These are phyloP conservation scores for Calliphora vomitoria DNA, from an alignment of 2,888 invertebrate genomes.

Conservation along the genomic window DNA sequence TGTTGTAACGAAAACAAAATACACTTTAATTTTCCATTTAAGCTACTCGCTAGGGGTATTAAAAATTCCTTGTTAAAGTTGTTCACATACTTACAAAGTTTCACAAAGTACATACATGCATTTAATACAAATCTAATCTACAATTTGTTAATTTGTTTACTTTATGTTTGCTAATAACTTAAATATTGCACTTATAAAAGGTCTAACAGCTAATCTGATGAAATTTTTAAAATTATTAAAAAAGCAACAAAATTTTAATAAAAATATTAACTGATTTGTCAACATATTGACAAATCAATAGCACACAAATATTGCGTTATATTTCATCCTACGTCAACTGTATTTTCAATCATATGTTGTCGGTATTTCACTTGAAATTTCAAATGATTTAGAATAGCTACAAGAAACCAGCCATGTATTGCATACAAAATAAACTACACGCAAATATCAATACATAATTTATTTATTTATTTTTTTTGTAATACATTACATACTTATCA, in stretches of 20 bases:
- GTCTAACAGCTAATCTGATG: not conserved
- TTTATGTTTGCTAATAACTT: no score
- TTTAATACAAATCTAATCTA: no score
- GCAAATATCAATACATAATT: not conserved
- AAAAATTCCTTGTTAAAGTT: no score
- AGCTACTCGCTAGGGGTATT: no score
- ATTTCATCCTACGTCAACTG: conserved; percentile 27
- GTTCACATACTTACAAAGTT: no score
- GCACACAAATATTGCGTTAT: conserved; percentile 26
- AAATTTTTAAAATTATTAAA: conserved; percentile 8
- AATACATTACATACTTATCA: conserved; percentile 33
- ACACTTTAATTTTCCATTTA: no score
- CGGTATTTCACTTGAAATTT: conserved; percentile 9
- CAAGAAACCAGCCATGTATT: conserved; percentile 20
- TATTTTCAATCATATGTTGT: conserved; percentile 25
- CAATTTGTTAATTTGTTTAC: no score
- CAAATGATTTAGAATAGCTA: conserved; percentile 22
- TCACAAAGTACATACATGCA: no score
- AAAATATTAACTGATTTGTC: conserved; percentile 23
- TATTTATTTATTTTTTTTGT: conserved; percentile 11
- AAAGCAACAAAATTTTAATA: not conserved
- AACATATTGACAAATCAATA: conserved; percentile 36
- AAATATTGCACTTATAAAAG: no score
- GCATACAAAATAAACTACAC: conserved; percentile 42
- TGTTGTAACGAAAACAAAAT: no score